Base-by-base conservation (phyloP, 2,888 invertebrate genomes). In the Nipponacmea schrenckii region DNA sequence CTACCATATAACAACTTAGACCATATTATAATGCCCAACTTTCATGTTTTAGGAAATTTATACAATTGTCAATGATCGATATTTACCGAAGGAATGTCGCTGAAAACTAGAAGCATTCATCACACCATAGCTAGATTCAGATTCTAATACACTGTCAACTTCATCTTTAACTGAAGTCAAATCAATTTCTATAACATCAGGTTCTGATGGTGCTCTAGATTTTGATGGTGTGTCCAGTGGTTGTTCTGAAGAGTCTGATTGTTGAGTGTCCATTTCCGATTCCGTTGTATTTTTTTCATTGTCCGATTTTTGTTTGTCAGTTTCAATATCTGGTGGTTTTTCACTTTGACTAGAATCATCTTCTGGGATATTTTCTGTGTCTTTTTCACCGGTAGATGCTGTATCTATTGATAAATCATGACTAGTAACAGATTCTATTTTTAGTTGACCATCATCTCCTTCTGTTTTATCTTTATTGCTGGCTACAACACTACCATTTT, bases 401-500 rank as follows among this genome's bases (percentile, higher is more conserved):
- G 56, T 20, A 20, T 24, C 56, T 24, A 56, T 24, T 56, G 56
- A 56, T 56, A 56, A 56, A 56, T 56, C 56, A 56, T 56, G 56
- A 56, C 56, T 56, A 56, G 56, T 56, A 20, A 56, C 56, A 56
- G 56, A 56, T 24, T 56, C 56, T 56, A 56, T 56, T 56, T 24
- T 56, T 24, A 56, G 56, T 56, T 56, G 20, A 24, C 24, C 24
- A 24, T 56, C 56, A 24, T 56, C 56, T 56, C 56, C 56, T 56
- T 56, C 56, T 56, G 56, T 56, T 56, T 20, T 24, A 56, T 56
- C 15, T 56, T 56, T 56, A 56, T 56, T 56, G 20, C 56, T 56
- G 20, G 56, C 56, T 56, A 56, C 56, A 56, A 56, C 56, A 56
- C 56, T 56, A 24, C 56, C 56, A 56, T 56, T 56, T 56, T 56